Base-by-base conservation (phyloP, 2,113 vertebrate genomes). In the Pluvialis apricaria region DNA sequence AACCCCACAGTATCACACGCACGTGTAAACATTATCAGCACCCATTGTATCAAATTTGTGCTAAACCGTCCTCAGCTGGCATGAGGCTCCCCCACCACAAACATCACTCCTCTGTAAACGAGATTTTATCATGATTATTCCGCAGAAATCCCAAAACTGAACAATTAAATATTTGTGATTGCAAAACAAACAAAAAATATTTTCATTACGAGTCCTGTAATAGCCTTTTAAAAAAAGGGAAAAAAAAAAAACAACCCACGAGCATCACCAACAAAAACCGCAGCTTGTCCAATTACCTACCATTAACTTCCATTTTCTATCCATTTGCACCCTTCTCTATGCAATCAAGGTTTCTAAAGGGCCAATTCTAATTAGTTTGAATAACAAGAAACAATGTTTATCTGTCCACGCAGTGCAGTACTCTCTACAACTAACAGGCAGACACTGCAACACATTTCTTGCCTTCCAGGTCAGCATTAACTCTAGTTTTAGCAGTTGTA, bases 291-390 rank as follows among this genome's bases (percentile, higher is more conserved):
- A 97, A 98, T 98, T 97, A 97, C 79, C 94, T 90, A 66, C 93
- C 92, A 97, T 97, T 97, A 98, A 95, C 95, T 95, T 95, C 68
- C 93, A 81, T 89, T 95, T 96, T 81, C 82, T 81, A 82, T 66
- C 86, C 88, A 49, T 90, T 91, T 97, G 94, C 95, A 86, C 92
- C 90, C 92, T 96, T 96, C 95, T 88, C 93, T 62, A 64, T 57
- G 93, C 97, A 97, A 98, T 97, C 96, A 92, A 91, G 90, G 90
- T 87, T 96, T 97, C 88, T 94, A 94, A 95, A 95, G 96, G 96
- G 96, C 86, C 94, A 65, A 55, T 93, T 93, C 85, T 86, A 95
- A 97, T 96, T 95, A 97, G 92, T 88, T 87, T 49, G 86, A 90
- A 92, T 87, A 90, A 96, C 38, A 62, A 96, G 96, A 94, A 95